phyloP scores from a whole-genome alignment of 2,113 vertebrate species.

The Dolichallabes microphthalmus region DNA sequence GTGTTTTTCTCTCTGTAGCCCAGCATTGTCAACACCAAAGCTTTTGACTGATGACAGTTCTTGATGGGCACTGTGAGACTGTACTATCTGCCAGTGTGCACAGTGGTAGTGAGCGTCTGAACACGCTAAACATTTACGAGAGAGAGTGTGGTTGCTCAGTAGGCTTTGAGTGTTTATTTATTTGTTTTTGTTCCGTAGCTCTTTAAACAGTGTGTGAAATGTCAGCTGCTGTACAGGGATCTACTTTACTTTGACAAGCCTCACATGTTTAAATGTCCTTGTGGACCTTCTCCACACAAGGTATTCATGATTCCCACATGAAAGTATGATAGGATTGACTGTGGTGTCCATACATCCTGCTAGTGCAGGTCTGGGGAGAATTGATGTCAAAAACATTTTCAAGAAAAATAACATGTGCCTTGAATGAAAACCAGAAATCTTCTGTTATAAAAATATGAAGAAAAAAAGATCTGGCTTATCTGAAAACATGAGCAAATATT shows the following conservation, averaged over 20 bases:
- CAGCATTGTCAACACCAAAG: constrained; percentile 44
- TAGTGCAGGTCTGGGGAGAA: background rate
- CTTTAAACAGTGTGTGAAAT: constrained; percentile 55
- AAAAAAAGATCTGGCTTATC: background rate
- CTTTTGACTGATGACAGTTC: constrained; percentile 44
- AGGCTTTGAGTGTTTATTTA: constrained; percentile 57
- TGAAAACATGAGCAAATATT: background rate
- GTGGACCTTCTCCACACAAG: background rate
- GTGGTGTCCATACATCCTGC: constrained; percentile 4
- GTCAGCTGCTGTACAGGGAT: constrained; percentile 9
- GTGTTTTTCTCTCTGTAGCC: constrained; percentile 38
- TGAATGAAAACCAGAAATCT: constrained; percentile 8
- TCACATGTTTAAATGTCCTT: constrained; percentile 12
- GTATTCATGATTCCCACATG: background rate
- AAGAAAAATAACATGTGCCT: background rate
- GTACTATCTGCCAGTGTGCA: constrained; percentile 31
- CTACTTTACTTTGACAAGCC: constrained; percentile 3
- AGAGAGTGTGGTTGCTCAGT: constrained; percentile 26
- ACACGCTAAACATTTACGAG: background rate
- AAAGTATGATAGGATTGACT: constrained; percentile 2
- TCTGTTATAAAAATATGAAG: background rate
- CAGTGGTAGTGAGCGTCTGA: constrained; percentile 15
- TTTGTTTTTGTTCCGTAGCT: constrained; percentile 60
- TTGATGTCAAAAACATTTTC: constrained; percentile 6
- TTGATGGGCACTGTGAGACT: constrained; percentile 44